These are phyloP conservation scores for Troglohyphantes excavatus DNA, from an alignment of 2,888 invertebrate genomes.

Conservation along the genomic window DNA sequence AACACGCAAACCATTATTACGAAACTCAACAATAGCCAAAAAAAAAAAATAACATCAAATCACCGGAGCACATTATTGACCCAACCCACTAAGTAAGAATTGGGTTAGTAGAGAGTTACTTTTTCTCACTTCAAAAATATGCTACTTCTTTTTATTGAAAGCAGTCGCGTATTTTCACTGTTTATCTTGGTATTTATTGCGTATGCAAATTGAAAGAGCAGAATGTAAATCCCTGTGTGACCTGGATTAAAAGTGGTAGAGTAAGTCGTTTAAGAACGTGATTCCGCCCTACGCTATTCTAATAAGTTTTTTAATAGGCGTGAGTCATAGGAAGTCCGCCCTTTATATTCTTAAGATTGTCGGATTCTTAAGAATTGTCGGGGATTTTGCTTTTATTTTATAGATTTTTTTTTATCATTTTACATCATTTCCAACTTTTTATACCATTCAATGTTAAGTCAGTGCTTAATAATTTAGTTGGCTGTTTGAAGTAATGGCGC, in stretches of 20 bases:
- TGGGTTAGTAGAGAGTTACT: background rate
- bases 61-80: background rate
- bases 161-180: background rate
- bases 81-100: background rate
- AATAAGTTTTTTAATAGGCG: background rate
- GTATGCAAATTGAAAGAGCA: background rate
- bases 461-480: too few species aligned
- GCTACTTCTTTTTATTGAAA: too few species aligned
- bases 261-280: background rate
- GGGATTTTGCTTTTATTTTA: too few species aligned
- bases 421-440: too few species aligned
- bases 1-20: background rate
- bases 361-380: too few species aligned
- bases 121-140: background rate
- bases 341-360: background rate
- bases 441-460: too few species aligned
- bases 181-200: background rate
- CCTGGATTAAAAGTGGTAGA: background rate
- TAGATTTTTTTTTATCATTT: too few species aligned
- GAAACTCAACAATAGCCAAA: background rate
- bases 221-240: background rate
- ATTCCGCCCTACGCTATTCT: background rate
- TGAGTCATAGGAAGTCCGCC: background rate
- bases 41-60: background rate
- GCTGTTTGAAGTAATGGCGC: too few species aligned